Percentiles rank a stretch among this genome's conserved stretches.
phyloP scores from a whole-genome alignment of 2,888 invertebrate genomes.

The Eupithecia subumbrata region DNA sequence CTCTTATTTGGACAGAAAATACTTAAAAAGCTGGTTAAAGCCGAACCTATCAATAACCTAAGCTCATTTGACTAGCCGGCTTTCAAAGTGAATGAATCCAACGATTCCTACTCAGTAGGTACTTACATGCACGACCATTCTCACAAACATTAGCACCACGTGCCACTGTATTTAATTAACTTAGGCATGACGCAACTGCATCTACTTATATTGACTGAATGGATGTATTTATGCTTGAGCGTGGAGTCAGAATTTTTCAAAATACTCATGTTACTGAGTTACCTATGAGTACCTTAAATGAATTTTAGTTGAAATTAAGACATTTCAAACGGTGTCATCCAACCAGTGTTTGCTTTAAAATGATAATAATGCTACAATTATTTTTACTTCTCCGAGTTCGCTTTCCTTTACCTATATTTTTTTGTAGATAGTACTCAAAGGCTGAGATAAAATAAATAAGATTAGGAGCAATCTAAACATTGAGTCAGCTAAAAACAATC shows the following conservation, averaged over 20 bases:
- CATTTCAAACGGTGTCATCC: background rate
- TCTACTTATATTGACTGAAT: constrained; percentile 23
- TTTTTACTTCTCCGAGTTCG: background rate
- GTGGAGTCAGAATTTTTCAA: background rate
- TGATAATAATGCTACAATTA: background rate
- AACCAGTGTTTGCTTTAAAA: background rate
- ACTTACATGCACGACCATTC: constrained; percentile 51
- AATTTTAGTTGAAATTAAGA: background rate
- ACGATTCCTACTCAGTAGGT: constrained; percentile 41
- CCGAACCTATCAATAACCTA: background rate
- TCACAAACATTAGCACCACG: constrained; percentile 65
- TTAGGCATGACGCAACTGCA: constrained; percentile 54
- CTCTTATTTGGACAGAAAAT: no score
- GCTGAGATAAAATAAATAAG: background rate
- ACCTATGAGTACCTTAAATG: no score
- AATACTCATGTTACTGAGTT: background rate
- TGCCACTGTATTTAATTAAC: constrained; percentile 54
- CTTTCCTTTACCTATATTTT: background rate
- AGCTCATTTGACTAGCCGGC: background rate
- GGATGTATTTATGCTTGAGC: constrained; percentile 1
- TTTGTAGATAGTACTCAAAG: background rate
- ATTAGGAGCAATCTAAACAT: constrained; percentile 22
- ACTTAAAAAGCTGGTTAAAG: background rate
- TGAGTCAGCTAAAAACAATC: constrained; percentile 23
- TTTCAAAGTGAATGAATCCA: constrained; percentile 17